Evolutionary conservation across 2,888 invertebrate genomes (phyloP).

Genomic region (Uloborus plumipes): DNA sequence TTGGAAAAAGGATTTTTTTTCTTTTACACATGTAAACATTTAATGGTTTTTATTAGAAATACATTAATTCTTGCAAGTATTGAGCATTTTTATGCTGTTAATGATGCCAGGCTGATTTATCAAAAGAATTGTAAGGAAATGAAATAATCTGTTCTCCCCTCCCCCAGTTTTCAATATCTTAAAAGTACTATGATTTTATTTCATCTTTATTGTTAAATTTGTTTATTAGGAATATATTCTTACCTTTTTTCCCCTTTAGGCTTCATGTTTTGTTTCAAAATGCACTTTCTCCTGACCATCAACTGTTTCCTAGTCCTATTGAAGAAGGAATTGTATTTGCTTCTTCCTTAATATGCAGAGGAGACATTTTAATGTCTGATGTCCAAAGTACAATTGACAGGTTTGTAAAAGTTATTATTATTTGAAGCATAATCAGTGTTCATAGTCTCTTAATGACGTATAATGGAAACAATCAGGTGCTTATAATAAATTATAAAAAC

Average conservation of each 20-base stretch:
- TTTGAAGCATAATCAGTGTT: too few relatives aligned
- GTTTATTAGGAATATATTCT: neutral
- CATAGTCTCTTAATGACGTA: too few relatives aligned
- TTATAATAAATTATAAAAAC: too few relatives aligned
- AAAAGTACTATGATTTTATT: neutral
- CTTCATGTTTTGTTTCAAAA: conserved; percentile 73
- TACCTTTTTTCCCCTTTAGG: conserved; percentile 65
- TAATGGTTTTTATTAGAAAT: too few relatives aligned
- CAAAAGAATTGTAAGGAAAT: too few relatives aligned
- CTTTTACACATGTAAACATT: too few relatives aligned
- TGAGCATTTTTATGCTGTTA: too few relatives aligned
- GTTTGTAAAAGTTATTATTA: conserved; percentile 65
- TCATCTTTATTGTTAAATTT: neutral
- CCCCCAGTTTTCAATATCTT: neutral
- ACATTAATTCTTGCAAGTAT: too few relatives aligned
- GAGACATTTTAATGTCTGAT: conserved; percentile 72
- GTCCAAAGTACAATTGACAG: conserved; percentile 72
- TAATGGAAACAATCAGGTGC: too few relatives aligned
- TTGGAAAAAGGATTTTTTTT: too few relatives aligned
- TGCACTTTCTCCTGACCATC: conserved; percentile 71
- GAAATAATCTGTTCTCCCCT: neutral
- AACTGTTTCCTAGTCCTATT: conserved; percentile 71
- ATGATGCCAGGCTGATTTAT: too few relatives aligned
- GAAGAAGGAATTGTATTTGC: conserved; percentile 71
- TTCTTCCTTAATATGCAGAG: conserved; percentile 72